Percentiles rank a stretch among this genome's conserved stretches.
phyloP scores from a whole-genome alignment of 2,888 invertebrate genomes.

The Drosophila eohydei region DNA sequence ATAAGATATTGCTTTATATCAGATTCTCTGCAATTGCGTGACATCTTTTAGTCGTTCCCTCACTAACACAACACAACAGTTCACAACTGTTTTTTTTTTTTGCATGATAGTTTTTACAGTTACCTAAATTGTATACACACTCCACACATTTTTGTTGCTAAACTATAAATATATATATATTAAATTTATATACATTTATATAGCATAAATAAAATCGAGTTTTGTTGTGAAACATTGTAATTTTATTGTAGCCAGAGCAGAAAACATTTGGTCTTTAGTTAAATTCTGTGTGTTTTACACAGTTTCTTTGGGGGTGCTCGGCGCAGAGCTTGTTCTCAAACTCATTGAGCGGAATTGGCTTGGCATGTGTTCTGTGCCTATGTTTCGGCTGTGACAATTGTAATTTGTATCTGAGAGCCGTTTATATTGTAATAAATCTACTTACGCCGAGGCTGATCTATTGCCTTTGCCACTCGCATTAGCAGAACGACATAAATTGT shows the following conservation, averaged over 20 bases:
- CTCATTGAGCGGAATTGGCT: slow-evolving; percentile 49
- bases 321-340: slow-evolving; percentile 3
- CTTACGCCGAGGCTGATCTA: slow-evolving; percentile 31
- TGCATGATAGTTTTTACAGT: slow-evolving; percentile 19
- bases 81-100: slow-evolving; percentile 7
- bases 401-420: slow-evolving; percentile 54
- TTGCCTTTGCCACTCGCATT: slow-evolving; percentile 16
- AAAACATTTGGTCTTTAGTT: slow-evolving; percentile 31
- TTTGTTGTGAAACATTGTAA: slow-evolving; percentile 39
- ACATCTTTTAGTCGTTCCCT: not conserved
- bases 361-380: slow-evolving; percentile 12
- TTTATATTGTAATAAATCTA: slow-evolving; percentile 54
- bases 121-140: slow-evolving; percentile 12
- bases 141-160: slow-evolving; percentile 11
- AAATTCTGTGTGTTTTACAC: slow-evolving; percentile 31
- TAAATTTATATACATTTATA: not conserved
- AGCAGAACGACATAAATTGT: slow-evolving; percentile 3
- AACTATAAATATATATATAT: slow-evolving; percentile 17
- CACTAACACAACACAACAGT: rapidly evolving
- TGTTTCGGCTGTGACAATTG: slow-evolving; percentile 39
- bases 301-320: slow-evolving; percentile 39
- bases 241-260: slow-evolving; percentile 21
- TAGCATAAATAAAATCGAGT: slow-evolving; percentile 11
- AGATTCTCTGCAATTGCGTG: not conserved
- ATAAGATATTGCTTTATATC: too few species aligned